A percentile compares a stretch with the other conserved stretches of the same genome.
Evolutionary conservation across 2,888 invertebrate species (phyloP).

Genomic region (Seira sanloemensis): DNA sequence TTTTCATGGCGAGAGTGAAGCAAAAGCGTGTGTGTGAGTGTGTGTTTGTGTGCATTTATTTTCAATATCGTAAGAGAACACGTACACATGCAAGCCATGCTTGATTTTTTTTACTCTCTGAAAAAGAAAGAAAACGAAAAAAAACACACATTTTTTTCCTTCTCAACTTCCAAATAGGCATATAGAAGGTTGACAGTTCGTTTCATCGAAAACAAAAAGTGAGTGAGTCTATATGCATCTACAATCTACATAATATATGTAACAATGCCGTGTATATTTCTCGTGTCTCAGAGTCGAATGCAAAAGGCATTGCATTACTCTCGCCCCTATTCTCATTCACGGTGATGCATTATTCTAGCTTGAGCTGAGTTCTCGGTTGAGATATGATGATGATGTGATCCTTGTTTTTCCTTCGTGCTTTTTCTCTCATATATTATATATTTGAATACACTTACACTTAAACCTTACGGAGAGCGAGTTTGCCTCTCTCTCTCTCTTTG

Average conservation of each 20-base stretch:
- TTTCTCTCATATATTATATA: too few species aligned
- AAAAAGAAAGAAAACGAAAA: background rate
- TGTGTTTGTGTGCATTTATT: background rate
- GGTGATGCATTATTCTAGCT: too few species aligned
- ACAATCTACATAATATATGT: too few species aligned
- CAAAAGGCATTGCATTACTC: too few species aligned
- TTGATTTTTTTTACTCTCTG: slow-evolving; percentile 42
- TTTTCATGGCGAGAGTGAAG: background rate
- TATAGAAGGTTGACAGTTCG: slow-evolving; percentile 39
- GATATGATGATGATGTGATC: slow-evolving; percentile 28
- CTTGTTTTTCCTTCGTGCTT: background rate
- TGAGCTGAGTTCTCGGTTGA: too few species aligned
- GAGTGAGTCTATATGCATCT: slow-evolving; percentile 56
- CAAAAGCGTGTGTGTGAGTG: background rate
- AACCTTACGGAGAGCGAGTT: too few species aligned
- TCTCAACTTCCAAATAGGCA: slow-evolving; percentile 33
- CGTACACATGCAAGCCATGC: slow-evolving; percentile 57
- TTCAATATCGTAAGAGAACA: background rate
- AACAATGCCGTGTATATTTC: too few species aligned
- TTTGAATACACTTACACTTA: too few species aligned
- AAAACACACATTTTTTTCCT: too few species aligned
- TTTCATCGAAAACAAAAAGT: slow-evolving; percentile 45
- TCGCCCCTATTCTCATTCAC: too few species aligned
- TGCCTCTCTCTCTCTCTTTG: too few species aligned
- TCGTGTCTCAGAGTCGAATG: too few species aligned